These are phyloP conservation scores for Cerastis rubricosa DNA, from an alignment of 2,888 invertebrate species.

Conservation along the genomic window DNA sequence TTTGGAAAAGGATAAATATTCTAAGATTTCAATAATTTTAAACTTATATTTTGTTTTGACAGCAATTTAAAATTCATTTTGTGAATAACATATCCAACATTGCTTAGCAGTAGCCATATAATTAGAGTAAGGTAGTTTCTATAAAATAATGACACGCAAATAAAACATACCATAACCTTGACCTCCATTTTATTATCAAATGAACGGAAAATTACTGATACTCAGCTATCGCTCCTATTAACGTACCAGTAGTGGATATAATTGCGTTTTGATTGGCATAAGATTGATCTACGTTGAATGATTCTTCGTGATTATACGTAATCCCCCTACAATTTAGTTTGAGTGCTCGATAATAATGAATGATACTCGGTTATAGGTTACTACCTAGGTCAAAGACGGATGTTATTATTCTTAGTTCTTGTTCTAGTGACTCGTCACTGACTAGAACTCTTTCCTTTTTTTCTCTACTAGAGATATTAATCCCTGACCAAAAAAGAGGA, in stretches of 20 bases:
- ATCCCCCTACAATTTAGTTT: constrained; percentile 37
- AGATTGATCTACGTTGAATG: constrained; percentile 46
- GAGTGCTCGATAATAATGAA: constrained; percentile 37
- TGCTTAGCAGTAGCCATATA: neutral
- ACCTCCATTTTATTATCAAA: constrained; percentile 25
- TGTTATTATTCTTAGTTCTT: neutral
- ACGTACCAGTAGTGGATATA: constrained; percentile 35
- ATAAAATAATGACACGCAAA: constrained; percentile 21
- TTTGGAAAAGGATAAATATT: too few relatives aligned
- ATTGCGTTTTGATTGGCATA: constrained; percentile 51
- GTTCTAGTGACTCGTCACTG: neutral
- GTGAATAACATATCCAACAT: neutral
- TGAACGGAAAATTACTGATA: constrained; percentile 17
- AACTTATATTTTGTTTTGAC: neutral
- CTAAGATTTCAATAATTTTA: neutral
- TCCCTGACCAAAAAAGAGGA: neutral
- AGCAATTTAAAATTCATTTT: neutral
- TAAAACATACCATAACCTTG: constrained; percentile 16
- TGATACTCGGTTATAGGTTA: constrained; percentile 1
- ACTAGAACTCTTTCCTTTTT: neutral
- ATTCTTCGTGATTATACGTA: constrained; percentile 42
- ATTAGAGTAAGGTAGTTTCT: neutral
- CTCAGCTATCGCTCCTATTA: constrained; percentile 19
- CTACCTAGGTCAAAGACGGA: neutral
- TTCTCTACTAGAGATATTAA: neutral